Percentiles rank a stretch among this genome's conserved stretches.
phyloP scores from a whole-genome alignment of 2,797 vertebrate species.

The Eulemur albifrons region DNA sequence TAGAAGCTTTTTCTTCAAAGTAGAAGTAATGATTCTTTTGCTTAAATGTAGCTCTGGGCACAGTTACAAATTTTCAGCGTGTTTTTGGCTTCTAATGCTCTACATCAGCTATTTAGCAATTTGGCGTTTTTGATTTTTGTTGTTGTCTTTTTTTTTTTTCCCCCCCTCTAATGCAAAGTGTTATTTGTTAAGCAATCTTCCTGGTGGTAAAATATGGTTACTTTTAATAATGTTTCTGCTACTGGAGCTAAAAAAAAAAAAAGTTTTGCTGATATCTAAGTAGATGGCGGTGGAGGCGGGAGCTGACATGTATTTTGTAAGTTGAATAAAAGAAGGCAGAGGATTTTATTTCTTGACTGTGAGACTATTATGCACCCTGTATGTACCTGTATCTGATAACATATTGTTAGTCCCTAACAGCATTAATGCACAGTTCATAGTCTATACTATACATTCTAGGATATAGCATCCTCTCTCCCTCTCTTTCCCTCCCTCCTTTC shows the following conservation, averaged over 20 bases:
- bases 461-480: neutral
- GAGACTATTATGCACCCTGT: neutral
- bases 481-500: neutral
- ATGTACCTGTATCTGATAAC: neutral
- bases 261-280: neutral
- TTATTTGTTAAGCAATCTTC: constrained; percentile 72
- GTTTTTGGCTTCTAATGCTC: constrained; percentile 65
- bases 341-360: neutral
- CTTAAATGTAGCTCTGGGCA: constrained; percentile 78
- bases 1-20: constrained; percentile 67
- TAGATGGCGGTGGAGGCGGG: neutral
- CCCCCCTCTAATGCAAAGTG: constrained; percentile 62
- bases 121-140: constrained; percentile 61
- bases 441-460: neutral
- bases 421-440: neutral
- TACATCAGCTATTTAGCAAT: constrained; percentile 66
- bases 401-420: neutral
- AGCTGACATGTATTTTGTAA: neutral
- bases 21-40: constrained; percentile 58
- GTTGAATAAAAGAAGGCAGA: neutral
- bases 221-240: neutral
- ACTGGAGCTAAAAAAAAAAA: neutral
- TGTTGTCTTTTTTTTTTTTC: neutral
- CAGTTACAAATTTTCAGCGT: constrained; percentile 69
- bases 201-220: constrained; percentile 60